Base-by-base conservation (phyloP, 2,888 invertebrate genomes). In the Hirtodrosophila trivittata region DNA sequence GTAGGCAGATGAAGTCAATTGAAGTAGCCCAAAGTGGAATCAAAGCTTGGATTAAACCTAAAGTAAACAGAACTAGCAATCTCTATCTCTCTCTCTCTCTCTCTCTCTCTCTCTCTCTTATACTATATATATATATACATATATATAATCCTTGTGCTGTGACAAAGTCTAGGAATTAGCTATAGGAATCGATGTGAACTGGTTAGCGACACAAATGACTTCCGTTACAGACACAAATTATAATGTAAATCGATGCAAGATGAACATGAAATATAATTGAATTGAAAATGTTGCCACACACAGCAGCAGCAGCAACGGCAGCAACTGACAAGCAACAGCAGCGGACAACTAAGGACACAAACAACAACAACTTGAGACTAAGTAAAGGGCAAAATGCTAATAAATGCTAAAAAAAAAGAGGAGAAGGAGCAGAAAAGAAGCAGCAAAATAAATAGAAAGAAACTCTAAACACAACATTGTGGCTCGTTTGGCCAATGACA, bases 191-290 rank as follows among this genome's bases (percentile, higher is more conserved):
- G 18, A 3, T 21, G 18, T 21, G 2, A 21, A 33, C 32, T 32
- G 14, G 18, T 26, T 47, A 14, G 56, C 39, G 60, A 55, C 74
- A 85, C 82, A 85, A 80, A 85, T 80, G 80, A 80, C 86, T 80
- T 80, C 80, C 80, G 86, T 76, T 64, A 66, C 73, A 77, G 83
- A 85, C 83, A 78, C 83, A 78, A 86, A 80, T 80, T 80, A 80
- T 78, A 80, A 80, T 80, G 80, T 80, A 80, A 80, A 85, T 80
- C 83, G 80, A 80, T 80, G 80, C 83, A 80, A 80, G 80, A 85
- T 80, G 80, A 85, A 85, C 86, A 80, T 80, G 80, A 80, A 80
- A 80, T 85, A 80, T 80, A 80, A 80, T 80, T 80, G 80, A 80
- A 80, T 80, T 80, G 86, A 80, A 82, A 85, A 82, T 77, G 72